Conservation (phyloP, 2,888 invertebrate species). For the Xylophagus ater region DNA sequence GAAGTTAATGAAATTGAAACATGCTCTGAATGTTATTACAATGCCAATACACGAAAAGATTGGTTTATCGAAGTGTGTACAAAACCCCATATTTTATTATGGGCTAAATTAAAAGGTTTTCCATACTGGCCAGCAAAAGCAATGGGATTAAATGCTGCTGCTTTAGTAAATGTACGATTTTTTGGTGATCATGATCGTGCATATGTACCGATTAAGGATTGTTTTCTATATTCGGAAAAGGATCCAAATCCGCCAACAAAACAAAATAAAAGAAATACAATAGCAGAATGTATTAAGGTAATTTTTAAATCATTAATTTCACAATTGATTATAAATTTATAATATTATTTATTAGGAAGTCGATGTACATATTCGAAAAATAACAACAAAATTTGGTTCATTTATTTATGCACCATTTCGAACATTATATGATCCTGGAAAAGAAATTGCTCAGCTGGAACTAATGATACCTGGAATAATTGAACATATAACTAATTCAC, state of each 20-base stretch:
- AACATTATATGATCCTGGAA: conserved; percentile 53
- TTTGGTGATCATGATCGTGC: conserved; percentile 93
- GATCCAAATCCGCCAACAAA: conserved; percentile 48
- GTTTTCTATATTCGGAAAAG: conserved; percentile 69
- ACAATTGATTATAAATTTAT: background rate
- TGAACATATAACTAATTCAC: conserved; percentile 26
- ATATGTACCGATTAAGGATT: conserved; percentile 76
- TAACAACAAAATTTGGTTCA: conserved; percentile 56
- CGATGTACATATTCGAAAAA: conserved; percentile 60
- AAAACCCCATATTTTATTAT: conserved; percentile 79
- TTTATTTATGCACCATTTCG: conserved; percentile 64
- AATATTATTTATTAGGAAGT: conserved; percentile 47
- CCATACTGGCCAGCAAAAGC: conserved; percentile 97
- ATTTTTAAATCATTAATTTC: conserved; percentile 3
- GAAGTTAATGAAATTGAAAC: conserved; percentile 89
- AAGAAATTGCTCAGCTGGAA: conserved; percentile 50
- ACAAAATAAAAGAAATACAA: conserved; percentile 42
- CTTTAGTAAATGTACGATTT: conserved; percentile 79
- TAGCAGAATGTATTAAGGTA: conserved; percentile 51
- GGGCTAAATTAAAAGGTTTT: conserved; percentile 94
- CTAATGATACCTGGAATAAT: conserved; percentile 48
- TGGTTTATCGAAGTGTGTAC: conserved; percentile 92
- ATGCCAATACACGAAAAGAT: conserved; percentile 66
- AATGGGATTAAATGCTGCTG: conserved; percentile 55
- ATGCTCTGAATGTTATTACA: conserved; percentile 84